These are phyloP conservation scores for Centropristis striata DNA, from an alignment of 2,113 vertebrate genomes.

Conservation along the genomic window DNA sequence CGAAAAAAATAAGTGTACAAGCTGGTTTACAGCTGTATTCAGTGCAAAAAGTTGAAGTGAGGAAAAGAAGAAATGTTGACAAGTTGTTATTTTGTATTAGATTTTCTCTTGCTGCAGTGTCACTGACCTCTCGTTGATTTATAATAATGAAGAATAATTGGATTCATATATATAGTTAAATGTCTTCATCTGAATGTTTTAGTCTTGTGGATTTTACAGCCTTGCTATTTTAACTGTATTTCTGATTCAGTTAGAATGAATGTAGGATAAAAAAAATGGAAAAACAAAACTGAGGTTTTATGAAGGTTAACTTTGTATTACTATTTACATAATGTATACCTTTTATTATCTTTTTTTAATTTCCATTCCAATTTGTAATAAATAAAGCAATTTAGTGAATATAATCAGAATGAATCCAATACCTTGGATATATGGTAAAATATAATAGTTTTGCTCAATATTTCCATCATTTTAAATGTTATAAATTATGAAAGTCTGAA, in stretches of 20 bases:
- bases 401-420: not conserved
- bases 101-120: not conserved
- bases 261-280: too few relatives aligned
- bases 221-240: too few relatives aligned
- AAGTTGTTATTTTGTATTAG: not conserved
- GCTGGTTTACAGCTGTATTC: constrained; percentile 38
- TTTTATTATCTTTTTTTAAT: not conserved
- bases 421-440: too few relatives aligned
- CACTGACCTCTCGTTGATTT: not conserved
- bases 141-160: not conserved
- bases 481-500: not conserved
- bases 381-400: not conserved
- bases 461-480: not conserved
- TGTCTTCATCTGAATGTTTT: not conserved
- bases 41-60: not conserved
- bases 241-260: too few relatives aligned
- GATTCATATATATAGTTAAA: not conserved
- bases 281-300: too few relatives aligned
- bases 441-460: not conserved
- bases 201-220: too few relatives aligned
- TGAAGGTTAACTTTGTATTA: too few relatives aligned
- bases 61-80: not conserved
- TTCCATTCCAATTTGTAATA: not conserved
- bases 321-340: too few relatives aligned
- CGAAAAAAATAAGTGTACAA: constrained; percentile 18